phyloP scores from a whole-genome alignment of 2,888 invertebrate genomes.

The Nephrotoma flavescens region DNA sequence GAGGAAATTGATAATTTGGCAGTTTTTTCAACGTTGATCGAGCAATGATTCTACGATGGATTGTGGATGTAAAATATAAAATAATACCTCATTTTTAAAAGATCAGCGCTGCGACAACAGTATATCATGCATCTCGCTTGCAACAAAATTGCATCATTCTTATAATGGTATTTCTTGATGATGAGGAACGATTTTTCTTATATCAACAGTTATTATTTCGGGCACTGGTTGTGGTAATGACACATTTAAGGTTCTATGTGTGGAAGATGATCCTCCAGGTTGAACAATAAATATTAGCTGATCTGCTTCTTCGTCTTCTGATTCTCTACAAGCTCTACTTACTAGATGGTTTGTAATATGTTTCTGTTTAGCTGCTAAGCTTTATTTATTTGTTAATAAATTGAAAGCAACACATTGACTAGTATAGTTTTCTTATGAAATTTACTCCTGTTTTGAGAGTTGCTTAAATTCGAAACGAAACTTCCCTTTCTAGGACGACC shows the following conservation, averaged over 20 bases:
- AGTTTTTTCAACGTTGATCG: not conserved
- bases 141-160: not conserved
- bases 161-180: not conserved
- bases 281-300: not conserved
- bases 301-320: not conserved
- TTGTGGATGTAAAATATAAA: not conserved
- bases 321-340: not conserved
- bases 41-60: not conserved
- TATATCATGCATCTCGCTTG: not conserved
- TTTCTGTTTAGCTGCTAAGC: not conserved
- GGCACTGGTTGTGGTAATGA: no score
- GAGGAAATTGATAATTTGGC: not conserved
- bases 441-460: no score
- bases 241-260: no score
- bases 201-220: not conserved
- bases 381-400: no score
- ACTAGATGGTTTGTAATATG: not conserved
- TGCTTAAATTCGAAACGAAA: no score
- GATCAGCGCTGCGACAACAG: not conserved
- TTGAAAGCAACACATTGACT: not conserved
- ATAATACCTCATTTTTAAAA: not conserved
- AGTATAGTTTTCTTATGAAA: not conserved
- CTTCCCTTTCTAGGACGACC: no score
- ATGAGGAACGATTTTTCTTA: not conserved
- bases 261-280: no score